Conservation (phyloP, 2,888 invertebrate species). For the Dorcus hopei region DNA sequence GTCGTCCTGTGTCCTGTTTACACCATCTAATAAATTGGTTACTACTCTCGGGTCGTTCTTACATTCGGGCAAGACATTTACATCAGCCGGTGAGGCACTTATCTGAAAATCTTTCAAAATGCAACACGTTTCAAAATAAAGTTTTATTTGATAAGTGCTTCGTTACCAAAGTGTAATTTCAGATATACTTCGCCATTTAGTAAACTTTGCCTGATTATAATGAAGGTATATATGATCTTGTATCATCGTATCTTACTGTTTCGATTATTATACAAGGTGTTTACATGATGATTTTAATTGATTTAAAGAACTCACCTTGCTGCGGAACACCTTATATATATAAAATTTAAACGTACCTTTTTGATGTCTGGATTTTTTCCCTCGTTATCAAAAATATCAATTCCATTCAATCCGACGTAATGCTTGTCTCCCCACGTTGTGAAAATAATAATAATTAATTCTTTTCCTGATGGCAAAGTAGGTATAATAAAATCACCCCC, state of each 20-base stretch:
- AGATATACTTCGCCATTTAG: not conserved
- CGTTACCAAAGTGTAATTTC: too few relatives aligned
- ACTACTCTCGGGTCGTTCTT: constrained; percentile 61
- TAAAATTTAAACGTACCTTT: constrained; percentile 53
- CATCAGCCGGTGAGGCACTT: constrained; percentile 55
- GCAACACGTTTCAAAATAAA: too few relatives aligned
- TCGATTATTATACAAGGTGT: too few relatives aligned
- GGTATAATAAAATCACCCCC: constrained; percentile 64
- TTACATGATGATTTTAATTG: too few relatives aligned
- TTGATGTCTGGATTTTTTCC: constrained; percentile 60
- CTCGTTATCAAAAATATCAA: constrained; percentile 67
- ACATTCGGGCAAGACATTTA: constrained; percentile 66
- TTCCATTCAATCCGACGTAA: constrained; percentile 74
- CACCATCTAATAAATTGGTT: constrained; percentile 66
- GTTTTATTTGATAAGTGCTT: not conserved
- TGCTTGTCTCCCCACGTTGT: constrained; percentile 79
- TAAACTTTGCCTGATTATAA: not conserved
- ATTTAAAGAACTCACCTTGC: not conserved
- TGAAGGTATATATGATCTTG: too few relatives aligned
- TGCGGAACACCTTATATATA: too few relatives aligned
- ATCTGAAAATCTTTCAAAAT: constrained; percentile 45
- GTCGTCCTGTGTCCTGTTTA: constrained; percentile 73
- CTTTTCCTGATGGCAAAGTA: constrained; percentile 68
- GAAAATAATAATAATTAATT: constrained; percentile 64
- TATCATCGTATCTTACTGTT: too few relatives aligned